Base-by-base conservation (phyloP, 2,888 invertebrate genomes). In the Oligia fasciuncula region DNA sequence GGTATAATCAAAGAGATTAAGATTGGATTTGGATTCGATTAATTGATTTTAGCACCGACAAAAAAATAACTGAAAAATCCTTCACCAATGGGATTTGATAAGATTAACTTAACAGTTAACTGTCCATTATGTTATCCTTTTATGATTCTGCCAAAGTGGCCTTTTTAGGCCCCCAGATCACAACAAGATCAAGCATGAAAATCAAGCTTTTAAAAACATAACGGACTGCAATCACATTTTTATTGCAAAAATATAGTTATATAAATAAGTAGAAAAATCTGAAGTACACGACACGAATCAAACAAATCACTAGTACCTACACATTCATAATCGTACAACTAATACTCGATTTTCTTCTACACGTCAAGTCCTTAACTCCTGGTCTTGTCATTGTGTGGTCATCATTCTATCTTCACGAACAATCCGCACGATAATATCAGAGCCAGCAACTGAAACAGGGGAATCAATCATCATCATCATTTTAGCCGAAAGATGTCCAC, bases 351-450 rank as follows among this genome's bases (percentile, higher is more conserved):
- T 66, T 77, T 70, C 65, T 65, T 79, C 72, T 63, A 75, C 67
- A 78, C 68, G 84, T 83, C 80, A 85, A 75, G 57, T 76, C 35
- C 62, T 63, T 46, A 46, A 54, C 51, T 57, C 57, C 54, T n/a
- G 75, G 62, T 67, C 66, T 76, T 73, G 82, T 77, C 76, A 80
- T 73, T 69, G 66, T 73, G 76, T 57, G 79, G 72, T 80, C 70
- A 90, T 97, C 97, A 98, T 97, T 98, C 98, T 93, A 99, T 99
- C 97, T 98, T 98, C 93, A 98, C 98, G 95, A 99, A 99, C 89
- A 99, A 97, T 79, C 98, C 98, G 93, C 98, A 98, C 4, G 99
- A 98, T 93, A 99, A 98, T 92, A 98, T 97, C 97, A 99, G 97
- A 78, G 98, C 99, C 93, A 99, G 97, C 87, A 99, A 97, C 99